Percentiles rank a stretch among this genome's conserved stretches.
phyloP scores from a whole-genome alignment of 1,140 invertebrate genomes.

The Hestina assimilis region DNA sequence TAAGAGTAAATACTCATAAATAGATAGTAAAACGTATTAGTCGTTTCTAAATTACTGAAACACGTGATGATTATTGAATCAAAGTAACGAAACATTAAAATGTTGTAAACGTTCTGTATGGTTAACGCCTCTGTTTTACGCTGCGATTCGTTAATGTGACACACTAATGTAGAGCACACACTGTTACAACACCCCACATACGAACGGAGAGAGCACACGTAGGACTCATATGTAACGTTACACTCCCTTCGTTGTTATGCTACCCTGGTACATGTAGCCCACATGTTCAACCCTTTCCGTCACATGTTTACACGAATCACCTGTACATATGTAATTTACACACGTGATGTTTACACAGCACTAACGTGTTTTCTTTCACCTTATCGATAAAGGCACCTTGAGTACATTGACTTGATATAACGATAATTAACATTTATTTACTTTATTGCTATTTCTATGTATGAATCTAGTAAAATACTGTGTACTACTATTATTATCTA shows the following conservation, averaged over 20 bases:
- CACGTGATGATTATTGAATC: no score
- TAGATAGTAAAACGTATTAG: no score
- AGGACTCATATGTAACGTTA: constrained; percentile 51
- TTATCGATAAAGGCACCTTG: background rate
- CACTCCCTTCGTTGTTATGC: constrained; percentile 39
- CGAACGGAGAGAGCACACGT: background rate
- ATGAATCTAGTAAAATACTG: no score
- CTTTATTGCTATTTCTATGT: no score
- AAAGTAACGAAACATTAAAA: no score
- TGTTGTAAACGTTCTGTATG: no score
- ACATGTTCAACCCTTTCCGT: constrained; percentile 75
- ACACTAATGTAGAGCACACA: constrained; percentile 11
- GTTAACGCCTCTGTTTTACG: background rate
- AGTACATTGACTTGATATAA: no score
- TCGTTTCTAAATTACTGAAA: no score
- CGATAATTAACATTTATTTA: no score
- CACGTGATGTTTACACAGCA: background rate
- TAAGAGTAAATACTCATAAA: no score
- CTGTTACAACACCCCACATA: constrained; percentile 19
- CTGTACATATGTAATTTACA: background rate
- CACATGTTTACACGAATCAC: constrained; percentile 40
- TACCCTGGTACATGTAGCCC: constrained; percentile 66
- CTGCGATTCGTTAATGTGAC: background rate
- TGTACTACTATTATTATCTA: no score
- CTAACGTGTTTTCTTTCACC: background rate